Conservation (phyloP, 2,797 vertebrate species). For the Agapornis canus region DNA sequence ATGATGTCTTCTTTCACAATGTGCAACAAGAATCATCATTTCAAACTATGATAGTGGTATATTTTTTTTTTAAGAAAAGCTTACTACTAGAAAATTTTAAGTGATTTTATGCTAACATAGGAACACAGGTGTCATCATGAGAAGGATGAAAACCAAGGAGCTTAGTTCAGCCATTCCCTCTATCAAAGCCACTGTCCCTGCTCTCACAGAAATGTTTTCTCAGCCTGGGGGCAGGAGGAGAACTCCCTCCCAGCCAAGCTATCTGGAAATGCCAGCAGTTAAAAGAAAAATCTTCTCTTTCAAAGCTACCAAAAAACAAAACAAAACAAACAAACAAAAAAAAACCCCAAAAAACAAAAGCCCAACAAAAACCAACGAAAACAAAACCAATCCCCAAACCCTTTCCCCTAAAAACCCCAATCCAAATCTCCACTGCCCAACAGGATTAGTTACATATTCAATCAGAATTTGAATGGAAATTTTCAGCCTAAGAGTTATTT, state of each 20-base stretch:
- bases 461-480: not conserved
- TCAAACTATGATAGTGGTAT: not conserved
- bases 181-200: not conserved
- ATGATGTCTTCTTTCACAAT: not conserved
- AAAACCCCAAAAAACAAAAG: no score
- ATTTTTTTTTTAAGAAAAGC: not conserved
- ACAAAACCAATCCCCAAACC: no score
- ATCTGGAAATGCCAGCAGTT: not conserved
- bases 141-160: not conserved
- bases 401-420: fast-evolving
- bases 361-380: no score
- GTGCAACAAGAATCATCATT: not conserved
- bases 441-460: not conserved
- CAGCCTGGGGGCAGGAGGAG: not conserved
- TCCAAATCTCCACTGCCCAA: not conserved
- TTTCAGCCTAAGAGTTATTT: not conserved
- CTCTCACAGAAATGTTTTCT: not conserved
- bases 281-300: not conserved
- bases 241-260: not conserved
- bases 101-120: not conserved
- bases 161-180: not conserved
- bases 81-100: not conserved
- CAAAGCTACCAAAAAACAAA: not conserved
- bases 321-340: fast-evolving
- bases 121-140: not conserved